These are phyloP conservation scores for Erpornis zantholeuca DNA, from an alignment of 2,113 vertebrate species.

Conservation along the genomic window DNA sequence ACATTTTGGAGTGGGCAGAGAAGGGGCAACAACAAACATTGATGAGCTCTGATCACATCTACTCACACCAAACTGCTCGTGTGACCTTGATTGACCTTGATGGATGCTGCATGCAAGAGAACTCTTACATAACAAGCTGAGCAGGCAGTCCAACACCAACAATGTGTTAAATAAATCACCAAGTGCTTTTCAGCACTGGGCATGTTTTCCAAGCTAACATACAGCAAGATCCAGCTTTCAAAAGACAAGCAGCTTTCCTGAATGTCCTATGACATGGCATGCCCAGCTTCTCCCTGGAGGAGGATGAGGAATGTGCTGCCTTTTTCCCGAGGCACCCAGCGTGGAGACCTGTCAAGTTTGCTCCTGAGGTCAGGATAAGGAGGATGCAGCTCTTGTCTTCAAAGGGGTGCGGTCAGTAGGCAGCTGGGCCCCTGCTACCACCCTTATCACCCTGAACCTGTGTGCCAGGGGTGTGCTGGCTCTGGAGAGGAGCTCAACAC, in stretches of 20 bases:
- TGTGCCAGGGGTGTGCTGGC: fast-evolving
- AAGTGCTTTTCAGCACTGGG: background rate
- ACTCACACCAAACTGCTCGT: background rate
- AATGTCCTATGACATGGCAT: fast-evolving
- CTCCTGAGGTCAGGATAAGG: background rate
- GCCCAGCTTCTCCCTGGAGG: background rate
- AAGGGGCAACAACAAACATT: background rate
- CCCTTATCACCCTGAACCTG: background rate
- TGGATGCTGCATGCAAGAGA: background rate
- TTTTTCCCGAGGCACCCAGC: fast-evolving
- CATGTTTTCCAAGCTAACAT: background rate
- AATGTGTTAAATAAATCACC: background rate
- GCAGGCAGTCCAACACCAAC: background rate
- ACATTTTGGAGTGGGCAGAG: fast-evolving
- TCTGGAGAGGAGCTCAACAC: background rate
- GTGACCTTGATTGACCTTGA: background rate
- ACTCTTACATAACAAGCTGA: background rate
- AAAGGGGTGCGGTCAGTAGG: fast-evolving
- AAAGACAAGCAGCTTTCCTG: background rate
- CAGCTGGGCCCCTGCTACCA: background rate
- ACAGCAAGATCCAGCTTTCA: background rate
- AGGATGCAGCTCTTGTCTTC: fast-evolving
- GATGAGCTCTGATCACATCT: background rate
- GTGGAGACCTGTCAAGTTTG: fast-evolving
- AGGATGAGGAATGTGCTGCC: background rate